A percentile compares a stretch with the other conserved stretches of the same genome.
Evolutionary conservation across 92 coral and sea anemone species (phyloP).

Genomic region (Palythoa caribaeorum): DNA sequence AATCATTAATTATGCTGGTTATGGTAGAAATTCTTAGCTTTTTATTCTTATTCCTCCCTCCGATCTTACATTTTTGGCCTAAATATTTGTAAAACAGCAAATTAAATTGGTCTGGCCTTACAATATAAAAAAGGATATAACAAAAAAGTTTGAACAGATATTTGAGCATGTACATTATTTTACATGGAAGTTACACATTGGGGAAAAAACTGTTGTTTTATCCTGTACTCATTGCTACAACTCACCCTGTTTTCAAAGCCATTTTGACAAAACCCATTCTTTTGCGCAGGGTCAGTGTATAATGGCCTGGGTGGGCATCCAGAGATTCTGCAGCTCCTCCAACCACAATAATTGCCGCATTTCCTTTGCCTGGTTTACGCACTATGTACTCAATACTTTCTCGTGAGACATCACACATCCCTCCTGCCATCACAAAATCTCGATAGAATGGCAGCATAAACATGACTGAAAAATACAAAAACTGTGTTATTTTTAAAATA

Average conservation of each 20-base stretch:
- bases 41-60: too few species aligned
- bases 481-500: neutral
- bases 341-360: constrained; percentile 91
- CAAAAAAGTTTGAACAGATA: too few species aligned
- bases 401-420: constrained; percentile 91
- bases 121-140: too few species aligned
- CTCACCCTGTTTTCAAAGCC: constrained; percentile 96
- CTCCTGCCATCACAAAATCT: constrained; percentile 93
- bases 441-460: constrained; percentile 93
- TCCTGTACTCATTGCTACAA: neutral
- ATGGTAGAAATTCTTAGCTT: neutral
- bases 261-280: constrained; percentile 96
- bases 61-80: too few species aligned
- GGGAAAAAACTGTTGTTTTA: too few species aligned
- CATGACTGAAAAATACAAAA: constrained; percentile 67
- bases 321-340: constrained; percentile 99
- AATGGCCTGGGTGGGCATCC: constrained; percentile 95
- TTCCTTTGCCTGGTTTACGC: constrained; percentile 84
- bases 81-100: too few species aligned
- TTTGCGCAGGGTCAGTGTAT: constrained; percentile 83
- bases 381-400: constrained; percentile 84
- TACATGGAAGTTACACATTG: too few species aligned
- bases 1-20: too few species aligned
- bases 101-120: too few species aligned
- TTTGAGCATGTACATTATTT: too few species aligned